Evolutionary conservation across 2,113 vertebrate genomes (phyloP).

Genomic region (Plotosus lineatus): DNA sequence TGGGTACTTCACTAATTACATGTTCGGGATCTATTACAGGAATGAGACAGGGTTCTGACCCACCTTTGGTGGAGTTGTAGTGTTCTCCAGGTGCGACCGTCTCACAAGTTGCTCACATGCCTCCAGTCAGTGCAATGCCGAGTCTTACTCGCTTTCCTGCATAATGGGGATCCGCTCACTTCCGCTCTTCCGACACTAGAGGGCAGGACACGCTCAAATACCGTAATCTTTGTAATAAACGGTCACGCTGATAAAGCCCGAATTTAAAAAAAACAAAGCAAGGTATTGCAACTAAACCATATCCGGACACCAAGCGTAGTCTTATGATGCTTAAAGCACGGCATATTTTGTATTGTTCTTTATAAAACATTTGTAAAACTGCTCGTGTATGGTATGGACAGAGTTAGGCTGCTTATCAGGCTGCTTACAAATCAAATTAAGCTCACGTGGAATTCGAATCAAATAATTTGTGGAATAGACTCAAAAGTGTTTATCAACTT

Average conservation of each 20-base stretch:
- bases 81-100: background rate
- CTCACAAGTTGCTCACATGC: conserved; percentile 13
- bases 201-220: background rate
- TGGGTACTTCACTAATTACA: background rate
- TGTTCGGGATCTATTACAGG: background rate
- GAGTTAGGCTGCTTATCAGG: too few species aligned
- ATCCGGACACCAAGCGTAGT: too few species aligned
- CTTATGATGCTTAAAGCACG: too few species aligned
- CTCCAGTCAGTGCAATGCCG: background rate
- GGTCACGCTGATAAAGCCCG: too few species aligned
- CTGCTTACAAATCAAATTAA: too few species aligned
- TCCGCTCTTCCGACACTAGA: background rate
- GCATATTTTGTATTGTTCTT: background rate
- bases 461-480: background rate
- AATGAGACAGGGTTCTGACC: background rate
- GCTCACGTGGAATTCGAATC: too few species aligned
- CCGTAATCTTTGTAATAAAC: conserved; percentile 7
- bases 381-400: background rate
- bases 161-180: too few species aligned
- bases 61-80: conserved; percentile 14
- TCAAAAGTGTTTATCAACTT: background rate
- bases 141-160: too few species aligned
- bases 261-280: too few species aligned
- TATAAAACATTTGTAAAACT: background rate
- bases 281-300: too few species aligned